Conservation (phyloP, 2,113 vertebrate species). For the Microcebus ravelobensis region DNA sequence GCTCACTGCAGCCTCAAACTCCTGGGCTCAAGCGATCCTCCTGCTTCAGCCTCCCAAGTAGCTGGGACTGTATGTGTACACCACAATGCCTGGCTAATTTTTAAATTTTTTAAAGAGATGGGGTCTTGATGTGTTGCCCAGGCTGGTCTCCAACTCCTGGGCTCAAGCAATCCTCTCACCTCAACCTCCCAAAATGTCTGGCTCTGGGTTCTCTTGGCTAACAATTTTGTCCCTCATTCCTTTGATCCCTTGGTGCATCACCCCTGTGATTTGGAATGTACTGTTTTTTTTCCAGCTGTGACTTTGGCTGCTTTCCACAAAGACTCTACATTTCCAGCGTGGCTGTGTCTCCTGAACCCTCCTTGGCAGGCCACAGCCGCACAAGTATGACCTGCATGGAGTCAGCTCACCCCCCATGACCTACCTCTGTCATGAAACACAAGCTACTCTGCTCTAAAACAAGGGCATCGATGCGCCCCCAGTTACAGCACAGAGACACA, state of each 20-base stretch:
- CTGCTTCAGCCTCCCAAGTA: no score
- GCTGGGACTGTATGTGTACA: no score
- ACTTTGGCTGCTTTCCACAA: conserved; percentile 43
- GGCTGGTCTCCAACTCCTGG: background rate
- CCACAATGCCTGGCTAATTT: no score
- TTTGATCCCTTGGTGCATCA: background rate
- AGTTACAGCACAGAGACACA: background rate
- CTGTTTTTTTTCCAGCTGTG: background rate
- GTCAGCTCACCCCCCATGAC: background rate
- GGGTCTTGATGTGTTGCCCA: background rate
- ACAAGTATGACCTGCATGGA: background rate
- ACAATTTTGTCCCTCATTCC: no score
- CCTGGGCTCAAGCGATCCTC: no score
- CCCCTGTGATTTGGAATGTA: background rate
- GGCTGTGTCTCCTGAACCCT: background rate
- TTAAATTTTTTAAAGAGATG: background rate
- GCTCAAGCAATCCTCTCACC: background rate
- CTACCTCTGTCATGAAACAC: background rate
- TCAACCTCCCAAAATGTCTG: background rate
- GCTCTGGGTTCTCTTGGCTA: background rate
- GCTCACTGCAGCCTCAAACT: no score
- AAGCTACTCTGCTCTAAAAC: background rate
- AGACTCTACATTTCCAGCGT: background rate
- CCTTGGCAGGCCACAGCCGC: background rate
- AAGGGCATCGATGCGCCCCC: background rate